These are phyloP conservation scores for Chelon labrosus DNA, from an alignment of 2,797 vertebrate genomes.

Conservation along the genomic window DNA sequence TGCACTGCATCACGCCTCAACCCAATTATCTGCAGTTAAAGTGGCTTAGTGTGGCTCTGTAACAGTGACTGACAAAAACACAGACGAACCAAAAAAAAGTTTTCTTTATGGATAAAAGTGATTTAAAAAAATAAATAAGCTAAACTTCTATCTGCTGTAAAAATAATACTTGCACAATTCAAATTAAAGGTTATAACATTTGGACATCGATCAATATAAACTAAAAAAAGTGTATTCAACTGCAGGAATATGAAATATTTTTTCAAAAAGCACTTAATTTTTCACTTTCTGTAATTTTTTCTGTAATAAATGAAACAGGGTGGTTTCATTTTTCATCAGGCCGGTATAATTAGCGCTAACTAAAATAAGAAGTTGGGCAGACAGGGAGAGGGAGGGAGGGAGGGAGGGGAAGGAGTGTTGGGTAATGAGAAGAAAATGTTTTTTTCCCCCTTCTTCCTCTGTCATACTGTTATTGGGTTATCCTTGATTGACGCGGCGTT, in stretches of 20 bases:
- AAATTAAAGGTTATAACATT: constrained; percentile 26
- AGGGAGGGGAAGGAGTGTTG: constrained; percentile 23
- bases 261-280: neutral
- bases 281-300: neutral
- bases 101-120: constrained; percentile 52
- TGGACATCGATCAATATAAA: constrained; percentile 9
- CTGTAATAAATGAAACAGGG: constrained; percentile 26
- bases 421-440: constrained; percentile 73
- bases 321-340: constrained; percentile 58
- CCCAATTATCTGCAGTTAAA: constrained; percentile 81
- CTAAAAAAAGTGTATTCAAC: neutral
- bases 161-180: constrained; percentile 23
- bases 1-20: constrained; percentile 73
- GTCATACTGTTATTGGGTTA: constrained; percentile 81
- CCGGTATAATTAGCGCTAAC: constrained; percentile 73
- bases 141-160: constrained; percentile 17
- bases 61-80: constrained; percentile 63
- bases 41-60: constrained; percentile 70
- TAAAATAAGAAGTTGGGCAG: constrained; percentile 71
- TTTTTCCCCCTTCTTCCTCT: constrained; percentile 65
- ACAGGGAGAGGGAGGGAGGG: constrained; percentile 18
- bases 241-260: neutral
- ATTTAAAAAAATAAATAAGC: constrained; percentile 17
- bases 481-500: constrained; percentile 85
- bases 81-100: constrained; percentile 51